A percentile compares a stretch with the other conserved stretches of the same genome.
These are phyloP conservation scores for Pardalotus punctatus DNA, from an alignment of 2,113 vertebrate genomes.

Conservation along the genomic window DNA sequence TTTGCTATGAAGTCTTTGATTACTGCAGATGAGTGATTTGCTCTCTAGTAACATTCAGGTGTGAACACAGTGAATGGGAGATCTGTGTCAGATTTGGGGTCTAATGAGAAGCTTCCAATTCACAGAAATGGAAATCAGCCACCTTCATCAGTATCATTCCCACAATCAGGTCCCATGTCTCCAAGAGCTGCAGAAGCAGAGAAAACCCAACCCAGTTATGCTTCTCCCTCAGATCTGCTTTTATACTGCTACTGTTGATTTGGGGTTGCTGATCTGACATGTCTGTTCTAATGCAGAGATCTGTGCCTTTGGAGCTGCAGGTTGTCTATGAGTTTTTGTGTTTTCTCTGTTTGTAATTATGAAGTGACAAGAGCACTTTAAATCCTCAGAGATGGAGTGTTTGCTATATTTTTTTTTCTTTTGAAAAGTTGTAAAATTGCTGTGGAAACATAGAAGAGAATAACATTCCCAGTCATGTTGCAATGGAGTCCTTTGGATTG, in stretches of 20 bases:
- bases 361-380: background rate
- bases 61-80: background rate
- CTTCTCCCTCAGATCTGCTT: background rate
- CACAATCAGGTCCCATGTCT: background rate
- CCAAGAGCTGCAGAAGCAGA: background rate
- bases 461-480: background rate
- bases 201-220: background rate
- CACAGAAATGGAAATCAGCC: background rate
- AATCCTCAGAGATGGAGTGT: background rate
- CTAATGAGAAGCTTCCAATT: background rate
- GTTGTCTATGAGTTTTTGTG: background rate
- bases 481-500: background rate
- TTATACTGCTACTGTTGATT: accelerated
- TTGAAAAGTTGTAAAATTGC: background rate
- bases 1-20: background rate
- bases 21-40: background rate
- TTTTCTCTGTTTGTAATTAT: background rate
- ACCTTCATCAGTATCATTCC: background rate
- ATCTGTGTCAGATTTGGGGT: background rate
- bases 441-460: background rate
- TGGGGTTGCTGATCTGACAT: background rate
- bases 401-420: background rate
- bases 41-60: background rate
- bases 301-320: background rate
- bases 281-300: background rate